Percentiles rank a stretch among this genome's conserved stretches.
phyloP scores from a whole-genome alignment of 2,797 vertebrate genomes.

The Martes flavigula region DNA sequence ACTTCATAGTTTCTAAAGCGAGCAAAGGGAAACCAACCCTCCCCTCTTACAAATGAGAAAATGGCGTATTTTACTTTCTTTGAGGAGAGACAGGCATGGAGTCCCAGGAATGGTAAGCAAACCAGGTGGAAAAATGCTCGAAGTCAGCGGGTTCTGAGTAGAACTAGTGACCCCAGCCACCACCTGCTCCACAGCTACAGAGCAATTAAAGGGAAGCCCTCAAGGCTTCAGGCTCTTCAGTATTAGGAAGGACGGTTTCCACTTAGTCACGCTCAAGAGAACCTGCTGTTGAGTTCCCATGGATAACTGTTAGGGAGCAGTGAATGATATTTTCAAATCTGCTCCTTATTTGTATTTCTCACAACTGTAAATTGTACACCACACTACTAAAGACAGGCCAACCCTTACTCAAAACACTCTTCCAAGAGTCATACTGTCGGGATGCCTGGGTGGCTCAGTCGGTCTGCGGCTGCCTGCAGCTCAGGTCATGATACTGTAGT shows the following conservation, averaged over 20 bases:
- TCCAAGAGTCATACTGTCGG: not conserved
- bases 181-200: fast-evolving
- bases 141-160: too few relatives aligned
- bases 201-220: not conserved
- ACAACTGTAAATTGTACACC: not conserved
- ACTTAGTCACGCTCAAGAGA: not conserved
- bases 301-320: not conserved
- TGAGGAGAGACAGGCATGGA: not conserved
- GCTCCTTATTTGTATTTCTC: not conserved
- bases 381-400: not conserved
- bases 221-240: not conserved
- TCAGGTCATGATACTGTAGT: not conserved
- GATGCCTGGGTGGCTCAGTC: not conserved
- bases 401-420: not conserved
- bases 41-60: fast-evolving
- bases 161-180: not conserved
- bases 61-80: not conserved
- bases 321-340: not conserved
- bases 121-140: not conserved
- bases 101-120: not conserved
- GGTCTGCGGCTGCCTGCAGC: not conserved
- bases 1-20: not conserved
- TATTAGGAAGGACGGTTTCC: not conserved
- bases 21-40: not conserved
- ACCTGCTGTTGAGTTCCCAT: not conserved